Evolutionary conservation across 1,140 invertebrate genomes (phyloP).

Genomic region (Meloidogyne exigua): DNA sequence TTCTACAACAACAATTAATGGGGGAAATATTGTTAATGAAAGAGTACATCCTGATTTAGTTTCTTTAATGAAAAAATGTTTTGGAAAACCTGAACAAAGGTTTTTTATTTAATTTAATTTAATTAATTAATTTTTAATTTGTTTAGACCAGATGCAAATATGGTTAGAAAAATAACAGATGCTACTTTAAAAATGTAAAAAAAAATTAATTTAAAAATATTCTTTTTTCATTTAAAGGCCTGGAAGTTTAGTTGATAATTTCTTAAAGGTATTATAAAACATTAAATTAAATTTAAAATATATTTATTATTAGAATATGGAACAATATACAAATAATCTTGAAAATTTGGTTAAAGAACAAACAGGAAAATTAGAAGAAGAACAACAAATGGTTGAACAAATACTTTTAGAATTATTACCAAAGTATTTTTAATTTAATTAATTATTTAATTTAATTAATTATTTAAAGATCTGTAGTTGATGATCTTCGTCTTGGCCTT

Average conservation of each 20-base stretch:
- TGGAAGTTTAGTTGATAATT: constrained; percentile 52
- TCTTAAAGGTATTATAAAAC: constrained; percentile 37
- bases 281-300: background rate
- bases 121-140: background rate
- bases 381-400: constrained; percentile 50
- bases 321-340: constrained; percentile 41
- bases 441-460: background rate
- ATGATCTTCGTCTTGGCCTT: constrained; percentile 45
- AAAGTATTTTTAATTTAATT: constrained; percentile 28
- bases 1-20: constrained; percentile 7
- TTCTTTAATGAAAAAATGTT: constrained; percentile 46
- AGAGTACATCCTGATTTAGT: constrained; percentile 49
- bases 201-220: constrained; percentile 17
- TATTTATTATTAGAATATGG: background rate
- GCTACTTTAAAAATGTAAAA: constrained; percentile 52
- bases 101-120: background rate
- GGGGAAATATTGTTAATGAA: constrained; percentile 1
- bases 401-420: constrained; percentile 46
- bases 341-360: constrained; percentile 48
- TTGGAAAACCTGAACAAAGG: constrained; percentile 25
- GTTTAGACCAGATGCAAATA: constrained; percentile 19
- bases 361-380: constrained; percentile 49
- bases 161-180: constrained; percentile 49
- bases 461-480: constrained; percentile 45
- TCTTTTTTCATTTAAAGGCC: constrained; percentile 27